phyloP scores from a whole-genome alignment of 2,797 vertebrate species.

The Fistularia commersonii region DNA sequence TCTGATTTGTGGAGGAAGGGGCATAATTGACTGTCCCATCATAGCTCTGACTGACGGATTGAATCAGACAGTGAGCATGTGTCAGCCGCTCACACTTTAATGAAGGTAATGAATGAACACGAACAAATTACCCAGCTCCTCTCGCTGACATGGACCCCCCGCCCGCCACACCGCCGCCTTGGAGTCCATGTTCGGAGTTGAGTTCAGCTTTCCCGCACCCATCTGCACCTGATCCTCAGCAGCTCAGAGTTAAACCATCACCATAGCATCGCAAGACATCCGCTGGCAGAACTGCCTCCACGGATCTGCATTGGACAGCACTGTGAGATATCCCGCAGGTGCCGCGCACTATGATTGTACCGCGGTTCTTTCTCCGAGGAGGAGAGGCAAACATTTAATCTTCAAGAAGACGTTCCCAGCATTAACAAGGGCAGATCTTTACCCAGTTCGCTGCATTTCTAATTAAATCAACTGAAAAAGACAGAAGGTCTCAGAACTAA shows the following conservation, averaged over 20 bases:
- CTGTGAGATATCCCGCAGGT: neutral
- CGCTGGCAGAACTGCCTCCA: too few relatives aligned
- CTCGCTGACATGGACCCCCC: slow-evolving; percentile 64
- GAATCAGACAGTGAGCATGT: slow-evolving; percentile 68
- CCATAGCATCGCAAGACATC: too few relatives aligned
- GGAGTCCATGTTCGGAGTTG: slow-evolving; percentile 26
- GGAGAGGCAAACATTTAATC: too few relatives aligned
- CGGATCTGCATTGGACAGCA: slow-evolving; percentile 22
- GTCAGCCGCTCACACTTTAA: slow-evolving; percentile 70
- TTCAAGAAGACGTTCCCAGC: neutral
- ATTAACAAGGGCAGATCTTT: slow-evolving; percentile 10
- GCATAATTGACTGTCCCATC: slow-evolving; percentile 36
- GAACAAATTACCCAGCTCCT: slow-evolving; percentile 69
- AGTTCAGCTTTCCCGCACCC: slow-evolving; percentile 33
- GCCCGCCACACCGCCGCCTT: slow-evolving; percentile 22
- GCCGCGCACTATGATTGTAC: neutral
- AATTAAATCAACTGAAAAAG: slow-evolving; percentile 39
- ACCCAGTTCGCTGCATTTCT: slow-evolving; percentile 23
- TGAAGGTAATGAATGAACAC: slow-evolving; percentile 74
- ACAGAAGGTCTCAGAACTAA: slow-evolving; percentile 10
- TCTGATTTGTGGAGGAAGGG: slow-evolving; percentile 29
- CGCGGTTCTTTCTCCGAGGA: too few relatives aligned
- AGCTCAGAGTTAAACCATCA: too few relatives aligned
- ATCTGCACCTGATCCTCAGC: slow-evolving; percentile 73
- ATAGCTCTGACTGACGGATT: slow-evolving; percentile 51